Evolutionary conservation across 2,113 vertebrate species (phyloP).

Genomic region (Myiopsitta monachus): DNA sequence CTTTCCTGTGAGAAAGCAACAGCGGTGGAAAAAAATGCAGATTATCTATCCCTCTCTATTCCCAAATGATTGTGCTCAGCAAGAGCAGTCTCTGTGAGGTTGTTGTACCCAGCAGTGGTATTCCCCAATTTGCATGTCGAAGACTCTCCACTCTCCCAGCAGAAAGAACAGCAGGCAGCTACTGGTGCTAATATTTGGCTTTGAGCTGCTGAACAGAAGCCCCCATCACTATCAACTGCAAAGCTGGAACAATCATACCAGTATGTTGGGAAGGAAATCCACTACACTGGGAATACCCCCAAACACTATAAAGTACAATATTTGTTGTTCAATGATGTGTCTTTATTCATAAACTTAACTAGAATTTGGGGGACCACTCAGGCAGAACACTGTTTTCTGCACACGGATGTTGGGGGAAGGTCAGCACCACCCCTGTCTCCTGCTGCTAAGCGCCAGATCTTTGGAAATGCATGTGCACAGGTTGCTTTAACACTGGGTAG

Average conservation of each 20-base stretch:
- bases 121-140: background rate
- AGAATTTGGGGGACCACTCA: background rate
- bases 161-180: background rate
- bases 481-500: background rate
- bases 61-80: background rate
- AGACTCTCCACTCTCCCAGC: background rate
- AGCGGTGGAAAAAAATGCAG: background rate
- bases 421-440: background rate
- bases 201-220: background rate
- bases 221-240: background rate
- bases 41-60: background rate
- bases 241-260: background rate
- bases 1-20: background rate
- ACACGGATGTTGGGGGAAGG: background rate
- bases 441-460: background rate
- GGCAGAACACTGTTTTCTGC: background rate
- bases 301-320: background rate
- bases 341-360: background rate
- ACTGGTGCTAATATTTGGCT: background rate
- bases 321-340: background rate
- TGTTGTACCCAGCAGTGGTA: background rate
- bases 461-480: rapidly evolving
- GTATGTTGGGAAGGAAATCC: background rate
- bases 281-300: background rate
- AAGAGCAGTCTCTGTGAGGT: background rate